A percentile compares a stretch with the other conserved stretches of the same genome.
Evolutionary conservation across 1,140 invertebrate genomes (phyloP).

Genomic region (Stegodyphus dumicola): DNA sequence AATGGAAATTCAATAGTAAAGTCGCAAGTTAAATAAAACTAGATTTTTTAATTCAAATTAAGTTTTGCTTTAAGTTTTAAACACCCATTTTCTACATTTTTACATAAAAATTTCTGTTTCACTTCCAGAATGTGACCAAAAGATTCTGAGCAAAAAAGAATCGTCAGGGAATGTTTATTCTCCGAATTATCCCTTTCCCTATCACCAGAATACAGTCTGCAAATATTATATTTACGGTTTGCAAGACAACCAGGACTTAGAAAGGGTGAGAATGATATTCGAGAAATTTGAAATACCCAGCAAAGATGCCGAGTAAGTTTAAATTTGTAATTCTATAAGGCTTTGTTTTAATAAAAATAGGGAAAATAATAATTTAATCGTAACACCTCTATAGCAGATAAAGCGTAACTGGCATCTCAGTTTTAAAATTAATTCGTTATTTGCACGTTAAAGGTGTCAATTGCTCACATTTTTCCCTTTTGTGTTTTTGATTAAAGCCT

Average conservation of each 20-base stretch:
- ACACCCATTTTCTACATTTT: too few species aligned
- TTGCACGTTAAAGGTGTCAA: too few species aligned
- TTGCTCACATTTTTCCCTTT: too few species aligned
- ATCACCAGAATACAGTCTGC: constrained; percentile 94
- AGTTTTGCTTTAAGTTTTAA: neutral
- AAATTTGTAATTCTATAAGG: neutral
- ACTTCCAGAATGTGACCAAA: constrained; percentile 89
- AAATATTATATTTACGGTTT: constrained; percentile 98
- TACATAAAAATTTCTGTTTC: neutral
- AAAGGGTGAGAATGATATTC: constrained; percentile 90
- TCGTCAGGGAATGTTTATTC: constrained; percentile 91
- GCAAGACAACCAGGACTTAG: constrained; percentile 93
- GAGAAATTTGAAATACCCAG: constrained; percentile 89
- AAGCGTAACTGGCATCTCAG: too few species aligned
- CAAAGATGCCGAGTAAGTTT: constrained; percentile 62
- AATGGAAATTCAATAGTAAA: too few species aligned
- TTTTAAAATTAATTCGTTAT: too few species aligned
- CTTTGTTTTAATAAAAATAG: too few species aligned
- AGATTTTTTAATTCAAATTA: neutral
- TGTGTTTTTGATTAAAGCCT: too few species aligned
- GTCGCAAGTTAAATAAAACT: neutral
- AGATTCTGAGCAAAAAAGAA: constrained; percentile 92
- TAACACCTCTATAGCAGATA: too few species aligned
- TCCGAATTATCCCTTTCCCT: constrained; percentile 94
- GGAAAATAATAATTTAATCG: too few species aligned